Evolutionary conservation across 1,140 invertebrate genomes (phyloP), one percentile per base, ranked within the genome.

Genomic region (Propsilocerus akamusi): DNA sequence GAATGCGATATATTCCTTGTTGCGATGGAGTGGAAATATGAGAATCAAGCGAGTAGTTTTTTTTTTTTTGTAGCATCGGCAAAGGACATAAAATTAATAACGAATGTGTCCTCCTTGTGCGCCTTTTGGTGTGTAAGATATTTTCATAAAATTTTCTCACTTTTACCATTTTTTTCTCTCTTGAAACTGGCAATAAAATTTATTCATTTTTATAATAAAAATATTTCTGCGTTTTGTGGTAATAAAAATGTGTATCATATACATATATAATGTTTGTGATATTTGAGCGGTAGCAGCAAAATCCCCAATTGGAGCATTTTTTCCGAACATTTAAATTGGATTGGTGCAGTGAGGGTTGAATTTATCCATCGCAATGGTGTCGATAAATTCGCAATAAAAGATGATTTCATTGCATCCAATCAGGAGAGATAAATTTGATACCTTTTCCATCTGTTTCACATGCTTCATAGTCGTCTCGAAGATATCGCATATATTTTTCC

Each of bases 201-300:
- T 41, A 41, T 41, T 41, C 34, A 41, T 41, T 41, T 41, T 41
- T 20, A 41, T 41, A 41, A 41, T 41, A 17, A 20, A 30, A n/a
- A 30, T 8, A 30, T n/a, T 37, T 6, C 32, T 41, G 4, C 34
- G 8, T 17, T 41, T 17, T 41, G 2, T 41, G 8, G 17, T 20
- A 5, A 41, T 41, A 41, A 41, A 41, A 41, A 41, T 41, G 34
- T n/a, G n/a, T 41, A 41, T 41, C 34, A 41, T 41, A 41, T n/a
- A n/a, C n/a, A n/a, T n/a, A n/a, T n/a, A n/a, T n/a, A n/a, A n/a
- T n/a, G 22, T 41, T 41, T 41, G 17, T 41, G 34, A 41, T 41
- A 41, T 41, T 41, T 20, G 34, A 41, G 22, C 14, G n/a, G n/a
- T n/a, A n/a, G n/a, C n/a, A 14, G n/a, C 28, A 20, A 41, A 41